A percentile compares a stretch with the other conserved stretches of the same genome.
phyloP scores from a whole-genome alignment of 1,140 invertebrate species.

The Sitodiplosis mosellana region DNA sequence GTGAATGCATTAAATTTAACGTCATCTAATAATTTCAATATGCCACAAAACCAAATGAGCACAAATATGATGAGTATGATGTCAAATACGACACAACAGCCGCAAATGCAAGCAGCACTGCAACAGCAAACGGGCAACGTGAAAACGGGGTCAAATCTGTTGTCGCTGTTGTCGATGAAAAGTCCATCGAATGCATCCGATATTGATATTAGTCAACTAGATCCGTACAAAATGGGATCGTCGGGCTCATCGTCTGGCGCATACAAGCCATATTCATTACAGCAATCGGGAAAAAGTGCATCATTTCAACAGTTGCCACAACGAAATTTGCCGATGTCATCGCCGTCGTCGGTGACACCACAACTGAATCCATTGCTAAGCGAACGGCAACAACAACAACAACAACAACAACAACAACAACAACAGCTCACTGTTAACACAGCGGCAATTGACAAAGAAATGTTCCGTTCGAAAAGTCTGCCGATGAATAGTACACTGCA shows the following conservation, averaged over 20 bases:
- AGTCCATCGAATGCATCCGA: no score
- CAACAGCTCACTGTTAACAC: background rate
- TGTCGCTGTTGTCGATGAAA: no score
- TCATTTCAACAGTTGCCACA: background rate
- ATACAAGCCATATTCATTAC: conserved; percentile 19
- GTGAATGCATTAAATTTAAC: background rate
- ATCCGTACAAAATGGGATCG: no score
- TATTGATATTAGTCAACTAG: no score
- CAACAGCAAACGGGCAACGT: no score
- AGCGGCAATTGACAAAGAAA: conserved; percentile 21
- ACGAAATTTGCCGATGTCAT: background rate
- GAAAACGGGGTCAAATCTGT: no score
- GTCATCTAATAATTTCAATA: conserved; percentile 1
- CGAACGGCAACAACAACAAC: conserved; percentile 10
- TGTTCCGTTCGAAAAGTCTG: conserved; percentile 35
- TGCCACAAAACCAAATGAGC: background rate
- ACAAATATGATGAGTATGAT: no score
- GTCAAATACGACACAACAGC: no score
- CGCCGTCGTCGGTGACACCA: no score
- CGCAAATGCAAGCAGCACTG: no score
- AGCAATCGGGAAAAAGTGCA: background rate
- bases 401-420: conserved; percentile 10
- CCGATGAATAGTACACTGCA: conserved; percentile 30
- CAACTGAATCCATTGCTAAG: background rate
- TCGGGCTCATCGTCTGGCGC: background rate